Base-by-base conservation (phyloP, 2,888 invertebrate species). In the Unio pictorum region DNA sequence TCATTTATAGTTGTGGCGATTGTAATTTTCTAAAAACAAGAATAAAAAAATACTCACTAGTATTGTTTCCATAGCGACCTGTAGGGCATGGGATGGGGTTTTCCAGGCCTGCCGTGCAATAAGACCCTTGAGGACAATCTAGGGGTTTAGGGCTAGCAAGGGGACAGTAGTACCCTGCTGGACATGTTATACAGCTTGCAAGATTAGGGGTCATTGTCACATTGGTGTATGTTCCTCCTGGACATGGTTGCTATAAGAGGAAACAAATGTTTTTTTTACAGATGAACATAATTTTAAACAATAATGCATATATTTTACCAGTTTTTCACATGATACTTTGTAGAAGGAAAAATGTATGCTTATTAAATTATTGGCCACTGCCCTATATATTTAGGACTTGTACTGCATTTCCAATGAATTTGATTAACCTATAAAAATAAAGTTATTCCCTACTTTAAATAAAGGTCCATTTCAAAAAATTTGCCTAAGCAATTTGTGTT, bases 191-290 rank as follows among this genome's bases (percentile, higher is more conserved):
- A 73, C 88, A 88, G 64, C 74, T 76, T 11, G 78, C 74, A 11
- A 85, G 68, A 66, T 86, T 79, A 1, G 86, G 84, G 2, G 88
- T 87, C 1, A 74, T 85, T 4, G 73, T 68, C 1, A 83, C 83
- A 68, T 86, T 80, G 1, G 84, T 82, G 75, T 84, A 89, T 3
- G 87, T 88, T 15, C 87, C 87, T 55, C 82, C 85, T n/a, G 88
- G 88, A 69, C 89, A 89, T 45, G 82, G 81, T 61, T 77, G 79
- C 88, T 88, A 73, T 18, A 75, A 73, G 61, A 61, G 28, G 59
- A 65, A 59, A 62, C 34, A 65, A 18, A 23, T 15, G 58, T 5
- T 11, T 55, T 23, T 5, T 34, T 18, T 34, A 23, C n/a, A 20
- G 15, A 54, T 55, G 11, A 54, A n/a, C 6, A 26, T 64, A 34